These are phyloP conservation scores for Leucopsar rothschildi DNA, from an alignment of 2,113 vertebrate genomes.

Conservation along the genomic window DNA sequence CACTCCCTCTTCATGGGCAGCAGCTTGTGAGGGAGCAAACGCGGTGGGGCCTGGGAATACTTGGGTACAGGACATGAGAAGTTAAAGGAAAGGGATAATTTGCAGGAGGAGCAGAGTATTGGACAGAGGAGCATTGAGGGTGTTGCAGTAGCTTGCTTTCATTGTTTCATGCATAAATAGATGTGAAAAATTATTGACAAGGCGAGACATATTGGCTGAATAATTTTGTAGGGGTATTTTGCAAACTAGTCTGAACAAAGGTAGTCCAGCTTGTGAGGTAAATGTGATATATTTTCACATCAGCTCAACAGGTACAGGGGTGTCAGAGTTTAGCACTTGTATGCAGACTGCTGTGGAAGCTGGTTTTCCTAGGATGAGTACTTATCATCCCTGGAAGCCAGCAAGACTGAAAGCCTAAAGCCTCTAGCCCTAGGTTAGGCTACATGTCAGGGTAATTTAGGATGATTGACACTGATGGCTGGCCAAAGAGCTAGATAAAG, in stretches of 20 bases:
- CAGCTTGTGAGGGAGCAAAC: background rate
- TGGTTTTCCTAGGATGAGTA: background rate
- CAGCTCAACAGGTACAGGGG: fast-evolving
- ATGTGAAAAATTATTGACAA: background rate
- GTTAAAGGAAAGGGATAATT: background rate
- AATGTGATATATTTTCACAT: background rate
- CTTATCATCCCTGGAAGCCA: background rate
- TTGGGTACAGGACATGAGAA: fast-evolving
- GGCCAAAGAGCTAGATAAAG: background rate
- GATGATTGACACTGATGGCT: background rate
- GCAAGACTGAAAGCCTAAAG: background rate
- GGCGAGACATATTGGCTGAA: background rate
- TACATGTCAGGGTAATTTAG: background rate
- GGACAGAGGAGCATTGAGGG: fast-evolving
- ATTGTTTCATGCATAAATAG: background rate
- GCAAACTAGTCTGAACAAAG: background rate
- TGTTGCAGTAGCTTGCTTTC: background rate
- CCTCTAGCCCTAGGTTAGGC: background rate
- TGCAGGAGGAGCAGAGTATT: background rate
- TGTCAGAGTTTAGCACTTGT: background rate
- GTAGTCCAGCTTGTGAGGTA: background rate
- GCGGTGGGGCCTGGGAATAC: fast-evolving
- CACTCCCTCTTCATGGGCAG: background rate
- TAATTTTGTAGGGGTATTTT: background rate
- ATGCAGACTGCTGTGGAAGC: background rate